Conservation (phyloP, 1,140 invertebrate genomes). For the Glossosoma conforme region DNA sequence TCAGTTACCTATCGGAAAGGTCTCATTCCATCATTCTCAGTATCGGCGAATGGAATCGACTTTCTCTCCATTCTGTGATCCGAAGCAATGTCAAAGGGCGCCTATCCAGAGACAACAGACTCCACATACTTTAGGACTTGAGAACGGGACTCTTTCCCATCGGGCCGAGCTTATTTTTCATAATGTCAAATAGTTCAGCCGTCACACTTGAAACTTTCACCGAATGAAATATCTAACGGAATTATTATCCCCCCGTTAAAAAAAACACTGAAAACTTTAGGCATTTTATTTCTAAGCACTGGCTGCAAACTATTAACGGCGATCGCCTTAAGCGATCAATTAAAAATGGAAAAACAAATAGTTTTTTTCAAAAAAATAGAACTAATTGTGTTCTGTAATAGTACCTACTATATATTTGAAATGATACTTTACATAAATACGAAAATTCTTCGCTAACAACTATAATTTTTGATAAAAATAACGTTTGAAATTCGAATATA, state of each 20-base stretch:
- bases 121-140: slow-evolving; percentile 8
- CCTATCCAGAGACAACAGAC: slow-evolving; percentile 12
- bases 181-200: slow-evolving; percentile 9
- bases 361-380: background rate
- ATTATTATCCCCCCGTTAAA: background rate
- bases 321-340: slow-evolving; percentile 8
- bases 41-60: slow-evolving; percentile 4
- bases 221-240: too few relatives aligned
- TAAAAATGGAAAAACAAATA: slow-evolving; percentile 1
- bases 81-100: slow-evolving; percentile 10
- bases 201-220: slow-evolving; percentile 10
- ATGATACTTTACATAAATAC: too few relatives aligned
- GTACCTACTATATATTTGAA: too few relatives aligned
- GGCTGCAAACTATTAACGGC: background rate
- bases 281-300: background rate
- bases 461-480: too few relatives aligned
- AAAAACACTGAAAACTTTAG: background rate
- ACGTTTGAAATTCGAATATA: too few relatives aligned
- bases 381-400: too few relatives aligned
- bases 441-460: too few relatives aligned
- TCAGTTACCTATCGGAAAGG: background rate
- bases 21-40: background rate
- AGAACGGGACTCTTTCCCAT: slow-evolving; percentile 15
- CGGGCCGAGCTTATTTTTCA: slow-evolving; percentile 10
- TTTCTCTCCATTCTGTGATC: slow-evolving; percentile 5